A percentile compares a stretch with the other conserved stretches of the same genome.
Conservation (phyloP, 2,113 vertebrate genomes). For the Corythaixoides concolor region DNA sequence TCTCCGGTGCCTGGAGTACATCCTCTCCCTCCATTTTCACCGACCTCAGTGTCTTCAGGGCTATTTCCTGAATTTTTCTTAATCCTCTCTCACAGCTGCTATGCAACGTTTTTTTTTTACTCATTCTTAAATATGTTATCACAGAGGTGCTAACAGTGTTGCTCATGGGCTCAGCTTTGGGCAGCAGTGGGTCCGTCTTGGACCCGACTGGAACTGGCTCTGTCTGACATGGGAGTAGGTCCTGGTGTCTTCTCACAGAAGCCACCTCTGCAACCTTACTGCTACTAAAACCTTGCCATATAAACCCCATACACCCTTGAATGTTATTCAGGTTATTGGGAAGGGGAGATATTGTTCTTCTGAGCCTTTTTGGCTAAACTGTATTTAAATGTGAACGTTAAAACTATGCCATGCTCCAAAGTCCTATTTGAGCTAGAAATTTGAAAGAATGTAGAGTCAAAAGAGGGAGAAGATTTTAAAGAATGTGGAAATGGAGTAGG, state of each 20-base stretch:
- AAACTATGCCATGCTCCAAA: not conserved
- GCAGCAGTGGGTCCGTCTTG: rapidly evolving
- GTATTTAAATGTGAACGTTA: not conserved
- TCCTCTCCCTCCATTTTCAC: too few relatives aligned
- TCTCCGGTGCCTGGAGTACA: too few relatives aligned
- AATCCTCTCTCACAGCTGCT: too few relatives aligned
- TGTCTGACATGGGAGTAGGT: not conserved
- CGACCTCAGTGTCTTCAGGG: too few relatives aligned
- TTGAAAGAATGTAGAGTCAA: not conserved
- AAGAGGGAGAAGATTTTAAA: not conserved
- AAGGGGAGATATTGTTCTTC: not conserved
- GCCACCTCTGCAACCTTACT: not conserved
- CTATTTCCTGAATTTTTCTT: too few relatives aligned
- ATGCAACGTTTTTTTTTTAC: too few relatives aligned
- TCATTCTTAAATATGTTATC: too few relatives aligned
- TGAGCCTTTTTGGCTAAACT: not conserved
- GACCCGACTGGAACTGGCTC: not conserved
- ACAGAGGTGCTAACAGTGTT: too few relatives aligned
- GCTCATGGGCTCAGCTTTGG: not conserved
- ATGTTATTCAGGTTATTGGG: not conserved
- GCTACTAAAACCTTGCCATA: not conserved
- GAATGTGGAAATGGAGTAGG: not conserved
- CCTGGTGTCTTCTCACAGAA: not conserved
- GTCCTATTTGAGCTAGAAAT: not conserved
- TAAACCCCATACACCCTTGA: not conserved